Conservation (phyloP, 2,113 vertebrate genomes). For the Zosterops japonicus region DNA sequence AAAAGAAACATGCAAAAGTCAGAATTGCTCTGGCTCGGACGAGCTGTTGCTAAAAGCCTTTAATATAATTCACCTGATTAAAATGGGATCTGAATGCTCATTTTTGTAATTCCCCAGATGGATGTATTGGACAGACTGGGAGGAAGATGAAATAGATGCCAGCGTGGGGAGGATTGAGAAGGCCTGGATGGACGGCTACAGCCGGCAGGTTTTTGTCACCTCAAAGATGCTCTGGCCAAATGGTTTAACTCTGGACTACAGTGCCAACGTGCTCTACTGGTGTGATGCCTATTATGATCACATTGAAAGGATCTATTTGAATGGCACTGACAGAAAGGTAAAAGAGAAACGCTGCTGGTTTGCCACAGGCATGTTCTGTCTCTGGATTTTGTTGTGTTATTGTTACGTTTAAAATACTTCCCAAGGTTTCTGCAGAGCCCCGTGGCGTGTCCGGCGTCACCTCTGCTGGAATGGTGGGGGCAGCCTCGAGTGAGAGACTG, state of each 20-base stretch:
- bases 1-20: not conserved
- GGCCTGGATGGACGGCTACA: slow-evolving; percentile 96
- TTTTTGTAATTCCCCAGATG: slow-evolving; percentile 78
- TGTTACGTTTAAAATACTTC: slow-evolving; percentile 47
- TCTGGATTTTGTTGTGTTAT: not conserved
- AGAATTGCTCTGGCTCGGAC: not conserved
- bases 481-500: not conserved
- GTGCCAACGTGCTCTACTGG: slow-evolving; percentile 90
- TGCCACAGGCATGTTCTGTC: slow-evolving; percentile 25
- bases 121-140: slow-evolving; percentile 99
- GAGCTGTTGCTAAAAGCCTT: not conserved
- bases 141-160: slow-evolving; percentile 96
- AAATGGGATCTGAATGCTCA: not conserved
- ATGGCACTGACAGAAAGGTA: slow-evolving; percentile 94
- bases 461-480: not conserved
- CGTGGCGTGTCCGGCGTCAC: accelerated
- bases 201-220: slow-evolving; percentile 91
- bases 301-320: slow-evolving; percentile 94
- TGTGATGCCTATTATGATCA: slow-evolving; percentile 99
- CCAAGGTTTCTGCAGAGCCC: not conserved
- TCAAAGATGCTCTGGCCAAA: slow-evolving; percentile 99
- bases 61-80: not conserved
- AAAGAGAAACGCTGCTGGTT: slow-evolving; percentile 60
- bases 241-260: slow-evolving; percentile 91
- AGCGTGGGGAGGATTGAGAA: slow-evolving; percentile 96